These are phyloP conservation scores for Zootermopsis nevadensis DNA, from an alignment of 2,888 invertebrate genomes.

Conservation along the genomic window DNA sequence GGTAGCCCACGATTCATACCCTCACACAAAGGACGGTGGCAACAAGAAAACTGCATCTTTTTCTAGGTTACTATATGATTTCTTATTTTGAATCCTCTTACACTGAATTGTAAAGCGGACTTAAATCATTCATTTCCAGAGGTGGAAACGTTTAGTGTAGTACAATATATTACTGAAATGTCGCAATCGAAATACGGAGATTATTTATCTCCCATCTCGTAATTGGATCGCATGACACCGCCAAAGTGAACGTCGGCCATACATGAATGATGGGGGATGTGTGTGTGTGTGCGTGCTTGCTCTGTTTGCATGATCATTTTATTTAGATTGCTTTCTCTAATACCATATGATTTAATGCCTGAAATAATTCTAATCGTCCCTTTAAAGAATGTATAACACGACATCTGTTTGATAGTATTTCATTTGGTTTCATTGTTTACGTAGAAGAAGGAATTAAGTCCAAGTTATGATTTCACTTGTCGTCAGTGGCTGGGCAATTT, in stretches of 20 bases:
- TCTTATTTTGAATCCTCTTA: not conserved
- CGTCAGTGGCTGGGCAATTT: no score
- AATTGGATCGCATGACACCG: constrained; percentile 1
- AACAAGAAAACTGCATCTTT: no score
- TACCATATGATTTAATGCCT: constrained; percentile 3
- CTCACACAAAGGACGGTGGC: no score
- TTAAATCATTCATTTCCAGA: not conserved
- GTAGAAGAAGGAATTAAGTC: not conserved
- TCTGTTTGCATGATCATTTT: not conserved
- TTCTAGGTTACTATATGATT: no score
- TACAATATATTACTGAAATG: not conserved
- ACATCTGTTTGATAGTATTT: not conserved
- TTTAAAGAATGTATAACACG: not conserved
- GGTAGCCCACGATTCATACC: no score
- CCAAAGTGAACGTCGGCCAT: not conserved
- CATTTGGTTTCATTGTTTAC: not conserved
- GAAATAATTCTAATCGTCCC: not conserved
- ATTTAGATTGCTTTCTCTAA: not conserved
- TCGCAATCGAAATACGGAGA: constrained; percentile 11
- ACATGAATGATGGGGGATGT: not conserved
- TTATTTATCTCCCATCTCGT: constrained; percentile 17
- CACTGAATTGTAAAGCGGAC: not conserved
- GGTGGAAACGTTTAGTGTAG: not conserved
- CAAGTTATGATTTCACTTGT: no score
- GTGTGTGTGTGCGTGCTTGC: no score